These are phyloP conservation scores for Rhimphoctona megacephalus DNA, from an alignment of 2,888 invertebrate genomes.

Conservation along the genomic window DNA sequence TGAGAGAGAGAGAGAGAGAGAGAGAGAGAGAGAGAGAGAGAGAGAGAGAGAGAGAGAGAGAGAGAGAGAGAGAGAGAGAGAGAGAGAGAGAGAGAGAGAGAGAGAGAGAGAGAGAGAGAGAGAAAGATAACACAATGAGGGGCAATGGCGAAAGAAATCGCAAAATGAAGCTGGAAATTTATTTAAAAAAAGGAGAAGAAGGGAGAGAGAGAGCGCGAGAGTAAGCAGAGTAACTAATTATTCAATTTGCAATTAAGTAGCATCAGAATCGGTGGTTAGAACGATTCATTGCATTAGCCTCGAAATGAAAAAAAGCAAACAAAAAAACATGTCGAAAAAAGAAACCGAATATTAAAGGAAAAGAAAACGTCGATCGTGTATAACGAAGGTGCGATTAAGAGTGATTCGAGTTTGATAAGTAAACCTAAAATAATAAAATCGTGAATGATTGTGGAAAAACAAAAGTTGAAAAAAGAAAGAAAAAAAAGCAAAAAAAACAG, in stretches of 20 bases:
- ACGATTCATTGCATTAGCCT: conserved; percentile 74
- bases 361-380: conserved; percentile 68
- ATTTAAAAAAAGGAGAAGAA: not conserved
- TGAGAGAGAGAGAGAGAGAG: conserved; percentile 44
- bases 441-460: conserved; percentile 69
- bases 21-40: conserved; percentile 15
- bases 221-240: conserved; percentile 72
- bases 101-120: conserved; percentile 27
- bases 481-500: conserved; percentile 45
- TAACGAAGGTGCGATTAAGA: conserved; percentile 72
- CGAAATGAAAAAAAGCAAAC: conserved; percentile 25
- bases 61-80: conserved; percentile 44
- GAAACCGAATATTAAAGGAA: not conserved
- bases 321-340: conserved; percentile 31
- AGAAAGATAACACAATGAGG: conserved; percentile 22
- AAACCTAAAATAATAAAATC: conserved; percentile 73
- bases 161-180: conserved; percentile 13
- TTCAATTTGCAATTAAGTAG: conserved; percentile 72
- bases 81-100: conserved; percentile 15
- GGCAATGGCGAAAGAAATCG: conserved; percentile 43
- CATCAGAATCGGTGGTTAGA: conserved; percentile 67
- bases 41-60: conserved; percentile 27
- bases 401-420: conserved; percentile 75
- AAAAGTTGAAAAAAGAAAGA: conserved; percentile 47
- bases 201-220: conserved; percentile 33